Percentiles rank a stretch among this genome's conserved stretches.
These are phyloP conservation scores for Heterochromis multidens DNA, from an alignment of 2,113 vertebrate species.

Conservation along the genomic window DNA sequence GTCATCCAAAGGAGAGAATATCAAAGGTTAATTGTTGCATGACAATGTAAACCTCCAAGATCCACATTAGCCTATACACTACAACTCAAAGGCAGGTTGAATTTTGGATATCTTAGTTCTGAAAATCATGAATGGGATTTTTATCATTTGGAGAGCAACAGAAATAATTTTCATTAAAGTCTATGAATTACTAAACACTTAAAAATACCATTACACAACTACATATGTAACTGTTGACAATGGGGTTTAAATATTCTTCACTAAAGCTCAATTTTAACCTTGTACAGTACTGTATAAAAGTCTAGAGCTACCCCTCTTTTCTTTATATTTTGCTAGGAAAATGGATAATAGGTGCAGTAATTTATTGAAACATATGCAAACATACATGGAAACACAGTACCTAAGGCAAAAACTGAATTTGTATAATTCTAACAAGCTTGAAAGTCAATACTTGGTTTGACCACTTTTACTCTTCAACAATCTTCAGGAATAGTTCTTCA, in stretches of 20 bases:
- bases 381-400: no score
- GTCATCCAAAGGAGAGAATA: background rate
- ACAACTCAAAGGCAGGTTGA: background rate
- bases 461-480: no score
- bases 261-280: background rate
- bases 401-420: no score
- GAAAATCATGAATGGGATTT: background rate
- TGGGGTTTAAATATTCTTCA: background rate
- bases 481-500: no score
- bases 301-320: no score
- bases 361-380: no score
- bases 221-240: background rate
- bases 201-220: background rate
- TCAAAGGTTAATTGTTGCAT: conserved; percentile 15
- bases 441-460: no score
- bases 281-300: no score
- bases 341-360: no score
- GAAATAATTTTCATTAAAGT: background rate
- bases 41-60: background rate
- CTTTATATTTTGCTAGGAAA: no score
- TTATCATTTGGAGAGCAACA: background rate
- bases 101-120: background rate
- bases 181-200: background rate
- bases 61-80: background rate
- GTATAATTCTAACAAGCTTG: no score